Evolutionary conservation across 2,797 vertebrate species (phyloP).

Genomic region (Macrochelys suwanniensis): DNA sequence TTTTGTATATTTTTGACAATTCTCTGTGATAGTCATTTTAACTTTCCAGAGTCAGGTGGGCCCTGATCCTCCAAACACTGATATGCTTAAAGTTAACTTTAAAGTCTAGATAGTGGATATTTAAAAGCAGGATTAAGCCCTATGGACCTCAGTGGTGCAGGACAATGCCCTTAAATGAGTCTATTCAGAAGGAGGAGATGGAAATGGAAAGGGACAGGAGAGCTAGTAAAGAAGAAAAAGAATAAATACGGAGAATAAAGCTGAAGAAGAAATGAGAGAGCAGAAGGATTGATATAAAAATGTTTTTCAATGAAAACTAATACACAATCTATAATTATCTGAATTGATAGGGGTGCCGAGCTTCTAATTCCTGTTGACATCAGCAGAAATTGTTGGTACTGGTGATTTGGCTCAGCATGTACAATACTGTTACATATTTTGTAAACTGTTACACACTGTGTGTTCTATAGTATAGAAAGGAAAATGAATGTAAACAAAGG

Average conservation of each 20-base stretch:
- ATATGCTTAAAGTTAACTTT: too few species aligned
- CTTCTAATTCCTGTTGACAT: not conserved
- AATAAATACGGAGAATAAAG: not conserved
- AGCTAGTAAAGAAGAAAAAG: not conserved
- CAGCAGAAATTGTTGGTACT: not conserved
- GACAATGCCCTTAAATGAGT: not conserved
- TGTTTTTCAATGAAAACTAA: not conserved
- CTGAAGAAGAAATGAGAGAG: not conserved
- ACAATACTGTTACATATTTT: not conserved
- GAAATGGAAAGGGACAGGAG: not conserved
- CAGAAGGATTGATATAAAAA: not conserved
- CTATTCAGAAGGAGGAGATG: not conserved
- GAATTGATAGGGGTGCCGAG: rapidly evolving
- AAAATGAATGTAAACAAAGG: not conserved
- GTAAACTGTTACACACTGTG: not conserved
- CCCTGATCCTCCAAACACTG: too few species aligned
- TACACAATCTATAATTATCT: not conserved
- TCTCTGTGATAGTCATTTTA: too few species aligned
- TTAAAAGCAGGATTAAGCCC: not conserved
- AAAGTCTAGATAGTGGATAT: too few species aligned
- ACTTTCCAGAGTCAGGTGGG: too few species aligned
- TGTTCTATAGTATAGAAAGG: not conserved
- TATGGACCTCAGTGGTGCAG: not conserved
- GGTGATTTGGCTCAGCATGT: not conserved
- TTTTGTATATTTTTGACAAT: too few species aligned